A percentile compares a stretch with the other conserved stretches of the same genome.
Conservation (phyloP, 2,113 vertebrate genomes). For the Ptilonorhynchus violaceus region DNA sequence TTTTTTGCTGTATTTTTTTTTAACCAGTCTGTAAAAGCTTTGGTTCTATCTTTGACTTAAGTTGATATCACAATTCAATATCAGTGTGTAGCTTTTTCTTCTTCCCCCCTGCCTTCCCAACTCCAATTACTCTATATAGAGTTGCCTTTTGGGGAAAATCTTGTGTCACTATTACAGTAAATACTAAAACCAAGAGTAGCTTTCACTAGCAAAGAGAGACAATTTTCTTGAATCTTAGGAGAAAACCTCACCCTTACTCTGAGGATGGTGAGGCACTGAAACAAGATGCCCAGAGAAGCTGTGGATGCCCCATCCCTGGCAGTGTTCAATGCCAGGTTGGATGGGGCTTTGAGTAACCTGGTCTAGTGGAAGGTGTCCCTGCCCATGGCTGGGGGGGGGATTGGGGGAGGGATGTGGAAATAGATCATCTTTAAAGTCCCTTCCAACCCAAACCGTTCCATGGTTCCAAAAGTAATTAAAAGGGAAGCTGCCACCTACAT, state of each 20-base stretch:
- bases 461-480: background rate
- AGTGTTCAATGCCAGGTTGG: background rate
- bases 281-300: background rate
- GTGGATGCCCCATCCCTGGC: background rate
- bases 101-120: rapidly evolving
- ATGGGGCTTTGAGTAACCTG: background rate
- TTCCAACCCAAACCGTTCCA: background rate
- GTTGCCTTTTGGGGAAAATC: background rate
- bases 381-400: no score
- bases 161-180: background rate
- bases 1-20: background rate
- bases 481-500: background rate
- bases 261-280: background rate
- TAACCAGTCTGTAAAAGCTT: background rate
- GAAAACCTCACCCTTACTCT: background rate
- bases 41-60: background rate
- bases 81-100: background rate
- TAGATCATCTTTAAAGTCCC: background rate
- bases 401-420: background rate
- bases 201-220: background rate
- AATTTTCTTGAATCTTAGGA: background rate
- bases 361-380: background rate
- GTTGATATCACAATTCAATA: background rate
- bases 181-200: background rate
- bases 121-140: background rate